Evolutionary conservation across 2,113 vertebrate species (phyloP).

Genomic region (Trochalopteron elliotii): DNA sequence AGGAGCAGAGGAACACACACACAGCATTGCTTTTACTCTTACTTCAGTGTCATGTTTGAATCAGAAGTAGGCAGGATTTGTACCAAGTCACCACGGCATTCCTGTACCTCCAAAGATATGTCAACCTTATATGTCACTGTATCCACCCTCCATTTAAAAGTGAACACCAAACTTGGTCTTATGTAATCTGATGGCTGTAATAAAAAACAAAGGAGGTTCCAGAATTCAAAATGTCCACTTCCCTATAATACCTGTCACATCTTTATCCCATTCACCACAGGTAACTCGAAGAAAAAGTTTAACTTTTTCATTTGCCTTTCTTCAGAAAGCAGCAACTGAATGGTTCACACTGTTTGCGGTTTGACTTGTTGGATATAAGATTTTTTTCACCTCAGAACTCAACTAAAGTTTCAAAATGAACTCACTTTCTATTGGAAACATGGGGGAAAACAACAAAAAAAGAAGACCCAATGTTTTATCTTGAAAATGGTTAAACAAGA

Average conservation of each 20-base stretch:
- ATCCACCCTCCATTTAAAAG: neutral
- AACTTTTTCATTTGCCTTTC: neutral
- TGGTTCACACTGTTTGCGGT: neutral
- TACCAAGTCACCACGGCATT: neutral
- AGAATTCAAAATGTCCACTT: neutral
- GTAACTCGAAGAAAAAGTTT: neutral
- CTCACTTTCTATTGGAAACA: neutral
- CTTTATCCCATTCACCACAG: neutral
- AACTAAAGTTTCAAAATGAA: neutral
- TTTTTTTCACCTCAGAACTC: neutral
- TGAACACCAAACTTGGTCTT: neutral
- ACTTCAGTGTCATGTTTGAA: neutral
- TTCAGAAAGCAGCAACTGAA: neutral
- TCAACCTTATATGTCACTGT: neutral
- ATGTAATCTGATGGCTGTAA: neutral
- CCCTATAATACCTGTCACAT: neutral
- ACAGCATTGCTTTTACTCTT: neutral
- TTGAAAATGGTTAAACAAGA: neutral
- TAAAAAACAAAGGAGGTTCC: neutral
- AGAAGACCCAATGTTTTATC: neutral
- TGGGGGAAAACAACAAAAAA: fast-evolving
- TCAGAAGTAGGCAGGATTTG: neutral
- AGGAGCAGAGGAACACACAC: neutral
- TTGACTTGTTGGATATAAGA: neutral
- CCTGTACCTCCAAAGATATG: neutral